A percentile compares a stretch with the other conserved stretches of the same genome.
These are phyloP conservation scores for Tigriopus californicus DNA, from an alignment of 2,888 invertebrate genomes.

Conservation along the genomic window DNA sequence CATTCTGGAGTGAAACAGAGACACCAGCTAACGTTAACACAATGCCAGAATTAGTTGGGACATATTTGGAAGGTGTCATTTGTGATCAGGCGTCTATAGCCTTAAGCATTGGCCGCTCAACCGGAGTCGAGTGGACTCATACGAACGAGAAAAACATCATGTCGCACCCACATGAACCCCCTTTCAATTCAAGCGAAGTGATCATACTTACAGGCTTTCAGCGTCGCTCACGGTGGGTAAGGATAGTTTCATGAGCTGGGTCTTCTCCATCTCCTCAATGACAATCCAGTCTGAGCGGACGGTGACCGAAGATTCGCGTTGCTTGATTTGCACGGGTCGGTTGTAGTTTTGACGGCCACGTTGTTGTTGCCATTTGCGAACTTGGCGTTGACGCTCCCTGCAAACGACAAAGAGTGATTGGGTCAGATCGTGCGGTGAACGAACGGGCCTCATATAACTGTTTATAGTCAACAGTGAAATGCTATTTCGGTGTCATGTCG, in stretches of 20 bases:
- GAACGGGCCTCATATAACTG: too few species aligned
- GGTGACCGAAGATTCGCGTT: conserved; percentile 87
- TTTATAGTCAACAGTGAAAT: too few species aligned
- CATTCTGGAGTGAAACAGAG: too few species aligned
- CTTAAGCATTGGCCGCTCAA: conserved; percentile 74
- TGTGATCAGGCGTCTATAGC: conserved; percentile 56
- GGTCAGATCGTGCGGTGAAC: too few species aligned
- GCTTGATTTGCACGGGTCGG: conserved; percentile 55
- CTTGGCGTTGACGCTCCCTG: conserved; percentile 32
- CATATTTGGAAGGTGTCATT: too few species aligned
- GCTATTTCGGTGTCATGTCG: background rate
- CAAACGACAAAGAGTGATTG: conserved; percentile 10
- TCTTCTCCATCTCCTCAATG: conserved; percentile 96
- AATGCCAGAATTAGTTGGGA: too few species aligned
- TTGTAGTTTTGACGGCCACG: conserved; percentile 39
- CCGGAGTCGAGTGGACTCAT: conserved; percentile 31
- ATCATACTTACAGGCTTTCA: conserved; percentile 34
- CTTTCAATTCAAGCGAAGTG: too few species aligned
- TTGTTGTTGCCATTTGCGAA: conserved; percentile 71
- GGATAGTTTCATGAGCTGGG: conserved; percentile 73
- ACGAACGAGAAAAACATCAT: conserved; percentile 9
- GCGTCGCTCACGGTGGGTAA: conserved; percentile 71
- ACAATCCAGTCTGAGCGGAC: conserved; percentile 91
- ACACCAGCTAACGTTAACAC: too few species aligned
- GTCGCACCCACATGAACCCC: too few species aligned